phyloP scores from a whole-genome alignment of 2,797 vertebrate genomes.

The Pipistrellus nathusii region DNA sequence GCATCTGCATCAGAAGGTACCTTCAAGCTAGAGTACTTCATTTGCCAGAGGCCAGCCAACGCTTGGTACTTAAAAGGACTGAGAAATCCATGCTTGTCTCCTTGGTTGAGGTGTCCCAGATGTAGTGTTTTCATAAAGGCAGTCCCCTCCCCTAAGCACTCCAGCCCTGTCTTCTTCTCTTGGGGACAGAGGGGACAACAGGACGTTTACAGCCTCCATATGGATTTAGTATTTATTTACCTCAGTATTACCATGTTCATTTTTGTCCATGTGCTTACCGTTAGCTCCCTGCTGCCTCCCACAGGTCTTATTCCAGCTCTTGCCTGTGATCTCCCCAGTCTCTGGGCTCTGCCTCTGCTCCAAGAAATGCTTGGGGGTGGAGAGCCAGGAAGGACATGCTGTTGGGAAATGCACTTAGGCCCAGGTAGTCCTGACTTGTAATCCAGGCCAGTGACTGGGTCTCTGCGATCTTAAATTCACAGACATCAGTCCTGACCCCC shows the following conservation, averaged over 20 bases:
- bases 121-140: conserved; percentile 62
- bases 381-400: conserved; percentile 16
- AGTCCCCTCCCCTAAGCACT: conserved; percentile 66
- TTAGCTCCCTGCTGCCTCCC: conserved; percentile 78
- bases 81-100: conserved; percentile 45
- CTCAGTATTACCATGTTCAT: conserved; percentile 81
- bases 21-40: conserved; percentile 41
- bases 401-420: neutral
- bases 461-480: conserved; percentile 75
- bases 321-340: conserved; percentile 70
- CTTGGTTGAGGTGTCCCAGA: neutral
- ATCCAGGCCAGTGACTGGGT: conserved; percentile 73
- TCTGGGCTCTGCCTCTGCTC: conserved; percentile 69
- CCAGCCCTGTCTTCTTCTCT: conserved; percentile 75
- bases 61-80: conserved; percentile 19
- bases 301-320: conserved; percentile 61
- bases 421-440: neutral
- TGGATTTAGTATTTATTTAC: conserved; percentile 84
- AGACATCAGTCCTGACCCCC: conserved; percentile 62
- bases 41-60: conserved; percentile 72
- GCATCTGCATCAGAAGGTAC: neutral
- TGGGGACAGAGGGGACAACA: conserved; percentile 70
- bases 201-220: conserved; percentile 85
- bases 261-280: conserved; percentile 79
- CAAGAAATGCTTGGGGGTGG: conserved; percentile 57